phyloP scores from a whole-genome alignment of 2,797 vertebrate species.

The Syngnathus acus region DNA sequence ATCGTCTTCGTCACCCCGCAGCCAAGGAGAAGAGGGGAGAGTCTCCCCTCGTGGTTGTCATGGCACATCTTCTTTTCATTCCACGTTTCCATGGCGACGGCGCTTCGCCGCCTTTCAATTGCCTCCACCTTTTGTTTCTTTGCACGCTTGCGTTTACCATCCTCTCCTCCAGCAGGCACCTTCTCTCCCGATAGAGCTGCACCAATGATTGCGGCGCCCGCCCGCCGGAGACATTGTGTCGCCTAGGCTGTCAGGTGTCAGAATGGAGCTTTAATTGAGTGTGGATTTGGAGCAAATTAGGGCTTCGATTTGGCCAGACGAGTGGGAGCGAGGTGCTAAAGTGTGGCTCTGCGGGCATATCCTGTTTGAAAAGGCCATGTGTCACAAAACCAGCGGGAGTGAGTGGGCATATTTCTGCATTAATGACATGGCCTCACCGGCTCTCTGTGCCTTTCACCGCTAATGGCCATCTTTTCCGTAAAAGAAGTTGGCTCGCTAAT shows the following conservation, averaged over 20 bases:
- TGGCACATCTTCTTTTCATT: slow-evolving; percentile 53
- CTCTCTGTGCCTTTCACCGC: background rate
- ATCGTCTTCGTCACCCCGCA: slow-evolving; percentile 9
- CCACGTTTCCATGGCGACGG: slow-evolving; percentile 59
- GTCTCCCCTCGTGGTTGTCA: slow-evolving; percentile 44
- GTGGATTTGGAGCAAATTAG: slow-evolving; percentile 1
- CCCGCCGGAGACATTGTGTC: slow-evolving; percentile 24
- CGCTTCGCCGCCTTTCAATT: slow-evolving; percentile 41
- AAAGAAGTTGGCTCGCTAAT: background rate
- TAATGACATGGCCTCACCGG: slow-evolving; percentile 28
- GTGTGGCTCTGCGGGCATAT: slow-evolving; percentile 5
- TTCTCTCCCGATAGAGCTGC: slow-evolving; percentile 1
- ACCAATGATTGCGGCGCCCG: slow-evolving; percentile 19
- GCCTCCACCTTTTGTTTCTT: slow-evolving; percentile 21
- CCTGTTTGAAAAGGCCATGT: slow-evolving; percentile 46
- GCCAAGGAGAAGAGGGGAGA: slow-evolving; percentile 19
- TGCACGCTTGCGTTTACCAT: background rate
- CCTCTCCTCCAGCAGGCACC: slow-evolving; percentile 9
- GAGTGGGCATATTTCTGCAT: slow-evolving; percentile 12
- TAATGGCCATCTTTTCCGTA: slow-evolving; percentile 6
- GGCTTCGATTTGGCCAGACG: background rate
- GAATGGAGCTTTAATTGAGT: slow-evolving; percentile 12
- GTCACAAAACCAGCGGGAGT: slow-evolving; percentile 24
- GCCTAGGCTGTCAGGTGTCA: slow-evolving; percentile 33
- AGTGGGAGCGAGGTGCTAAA: slow-evolving; percentile 18